phyloP scores from a whole-genome alignment of 2,797 vertebrate species.

The Allobates femoralis region DNA sequence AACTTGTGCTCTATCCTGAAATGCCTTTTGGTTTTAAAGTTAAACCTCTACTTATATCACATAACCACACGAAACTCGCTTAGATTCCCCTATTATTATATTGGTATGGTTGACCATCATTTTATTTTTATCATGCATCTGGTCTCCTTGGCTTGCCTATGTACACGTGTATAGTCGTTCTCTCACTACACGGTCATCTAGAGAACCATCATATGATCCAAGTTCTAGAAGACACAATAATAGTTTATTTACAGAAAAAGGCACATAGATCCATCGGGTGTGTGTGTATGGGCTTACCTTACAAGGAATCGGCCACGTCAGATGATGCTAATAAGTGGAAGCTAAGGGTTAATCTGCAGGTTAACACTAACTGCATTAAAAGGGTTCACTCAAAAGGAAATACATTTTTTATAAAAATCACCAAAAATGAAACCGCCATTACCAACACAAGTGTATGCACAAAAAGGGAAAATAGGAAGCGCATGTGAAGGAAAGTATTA shows the following conservation, averaged over 20 bases:
- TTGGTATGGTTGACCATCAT: constrained; percentile 32
- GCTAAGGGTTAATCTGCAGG: too few relatives aligned
- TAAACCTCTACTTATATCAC: constrained; percentile 16
- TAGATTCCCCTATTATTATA: constrained; percentile 45
- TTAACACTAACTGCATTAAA: too few relatives aligned
- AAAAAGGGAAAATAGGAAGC: too few relatives aligned
- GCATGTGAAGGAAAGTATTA: too few relatives aligned
- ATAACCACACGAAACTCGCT: constrained; percentile 21
- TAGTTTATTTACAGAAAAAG: background rate
- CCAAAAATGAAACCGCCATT: too few relatives aligned
- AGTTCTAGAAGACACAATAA: background rate
- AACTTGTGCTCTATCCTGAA: background rate
- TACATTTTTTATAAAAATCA: too few relatives aligned
- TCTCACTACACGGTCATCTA: background rate
- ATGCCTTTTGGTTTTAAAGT: constrained; percentile 40
- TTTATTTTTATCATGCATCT: constrained; percentile 59
- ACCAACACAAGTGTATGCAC: too few relatives aligned
- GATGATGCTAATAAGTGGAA: too few relatives aligned
- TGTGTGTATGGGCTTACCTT: background rate
- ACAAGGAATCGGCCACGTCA: too few relatives aligned
- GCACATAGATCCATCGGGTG: background rate
- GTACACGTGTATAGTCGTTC: constrained; percentile 29
- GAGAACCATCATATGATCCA: background rate
- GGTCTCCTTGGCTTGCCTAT: constrained; percentile 8
- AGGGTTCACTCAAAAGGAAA: too few relatives aligned